These are phyloP conservation scores for Xylophagus ater DNA, from an alignment of 2,888 invertebrate genomes.

Conservation along the genomic window DNA sequence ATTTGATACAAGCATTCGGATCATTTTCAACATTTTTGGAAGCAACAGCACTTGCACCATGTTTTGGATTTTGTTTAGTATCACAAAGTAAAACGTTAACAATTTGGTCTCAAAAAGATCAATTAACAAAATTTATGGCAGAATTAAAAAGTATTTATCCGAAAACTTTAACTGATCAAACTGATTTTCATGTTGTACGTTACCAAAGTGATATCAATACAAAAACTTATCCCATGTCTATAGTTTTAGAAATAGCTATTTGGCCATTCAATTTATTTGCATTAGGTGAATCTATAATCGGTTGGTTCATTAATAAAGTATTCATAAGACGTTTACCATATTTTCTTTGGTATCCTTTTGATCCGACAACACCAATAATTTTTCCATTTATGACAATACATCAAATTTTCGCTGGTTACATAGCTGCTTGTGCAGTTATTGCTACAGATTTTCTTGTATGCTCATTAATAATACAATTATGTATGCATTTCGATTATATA, in stretches of 20 bases:
- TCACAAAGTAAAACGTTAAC: conserved; percentile 9
- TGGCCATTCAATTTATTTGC: conserved; percentile 1
- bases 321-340: conserved; percentile 3
- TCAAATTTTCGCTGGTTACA: background rate
- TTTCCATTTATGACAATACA: conserved; percentile 1
- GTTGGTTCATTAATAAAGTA: background rate
- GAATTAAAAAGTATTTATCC: no score
- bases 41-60: conserved; percentile 14
- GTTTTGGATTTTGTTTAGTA: conserved; percentile 13
- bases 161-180: no score
- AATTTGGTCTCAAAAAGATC: conserved; percentile 7
- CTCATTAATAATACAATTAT: background rate
- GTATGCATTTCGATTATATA: conserved; percentile 6
- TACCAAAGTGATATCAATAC: no score
- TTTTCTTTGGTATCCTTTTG: conserved; percentile 7
- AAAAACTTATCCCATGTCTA: background rate
- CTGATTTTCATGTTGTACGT: no score
- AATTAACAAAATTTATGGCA: conserved; percentile 8
- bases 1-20: conserved; percentile 9
- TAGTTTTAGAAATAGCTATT: background rate
- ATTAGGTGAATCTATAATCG: background rate
- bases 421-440: background rate
- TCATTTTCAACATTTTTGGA: conserved; percentile 10
- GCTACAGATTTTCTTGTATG: conserved; percentile 3
- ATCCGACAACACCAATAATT: background rate